Evolutionary conservation across 1,140 invertebrate genomes (phyloP), one percentile per base, ranked within the genome.

Genomic region (Neotoxoptera formosana): DNA sequence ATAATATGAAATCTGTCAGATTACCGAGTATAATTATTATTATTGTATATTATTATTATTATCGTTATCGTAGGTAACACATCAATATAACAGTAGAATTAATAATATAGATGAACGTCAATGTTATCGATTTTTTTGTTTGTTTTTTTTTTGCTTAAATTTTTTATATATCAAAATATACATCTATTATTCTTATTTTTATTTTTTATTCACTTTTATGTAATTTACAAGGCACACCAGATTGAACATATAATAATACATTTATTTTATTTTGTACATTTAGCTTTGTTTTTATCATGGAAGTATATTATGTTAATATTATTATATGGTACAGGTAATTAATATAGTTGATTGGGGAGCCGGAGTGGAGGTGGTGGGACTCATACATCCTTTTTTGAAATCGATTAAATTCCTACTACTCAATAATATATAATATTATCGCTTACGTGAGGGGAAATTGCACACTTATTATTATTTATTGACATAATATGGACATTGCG

Each of bases 191-290:
- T 86, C 14, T 84, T 84, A 93, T 67, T 45, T 91, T 91, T 76
- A 84, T 84, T 47, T 88, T 51, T 93, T 84, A 81, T 93, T 93
- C 47, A 93, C 91, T 93, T 93, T 84, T 53, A 93, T 93, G 47
- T 93, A 84, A 83, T 93, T 93, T 93, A 93, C 91, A 93, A 93
- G 91, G 91, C 91, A 93, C 91, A 93, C 91, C 91, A 93, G 91
- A 93, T 93, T 93, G 91, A 86, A 93, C 91, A 93, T 93, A 93
- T 67, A 53, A 84, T 92, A 81, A 81, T 81, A 92, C 25, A 92
- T 30, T 76, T 51, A 92, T 81, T 92, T 92, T 81, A 81, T 86
- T 83, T 93, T 84, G 91, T 93, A 93, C 48, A 84, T 86, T 92
- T 84, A 84, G 20, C 47, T 83, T 92, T 83, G 67, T 67, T 91